Evolutionary conservation across 2,113 vertebrate species (phyloP), one percentile per base, ranked within the genome.

Genomic region (Mustela nigripes): DNA sequence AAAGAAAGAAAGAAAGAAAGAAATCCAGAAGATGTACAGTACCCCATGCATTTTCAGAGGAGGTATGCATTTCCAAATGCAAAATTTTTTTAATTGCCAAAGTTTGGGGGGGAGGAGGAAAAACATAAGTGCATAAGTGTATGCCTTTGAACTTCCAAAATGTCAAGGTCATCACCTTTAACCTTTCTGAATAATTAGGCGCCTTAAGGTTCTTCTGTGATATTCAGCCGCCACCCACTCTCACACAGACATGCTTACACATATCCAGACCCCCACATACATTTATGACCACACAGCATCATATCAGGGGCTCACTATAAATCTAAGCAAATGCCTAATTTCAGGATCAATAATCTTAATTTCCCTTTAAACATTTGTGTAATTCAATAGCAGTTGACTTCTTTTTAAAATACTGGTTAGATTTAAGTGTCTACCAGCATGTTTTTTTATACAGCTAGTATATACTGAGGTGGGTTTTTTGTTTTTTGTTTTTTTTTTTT

Each of bases 151-250:
- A 99, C 99, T 99, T 99, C 99, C 98, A 98, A 99, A 99, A 99
- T 98, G 99, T 99, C 99, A 99, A 99, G 99, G 99, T 99, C 99
- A 99, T 99, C 99, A 99, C 99, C 99, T 99, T 99, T 99, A 99
- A 99, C 99, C 99, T 99, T 99, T 99, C 98, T 99, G 98, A 99
- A 99, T 99, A 99, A 99, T 99, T 99, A 99, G 99, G 98, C 98
- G 98, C 98, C 99, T 99, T 99, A 99, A 99, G 98, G 99, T 99
- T 99, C 98, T 98, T 98, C 98, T 99, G 98, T 98, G 99, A 99
- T 99, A 99, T 99, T 99, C 98, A 98, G 90, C 98, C 82, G 96
- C 99, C 99, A 99, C 99, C 99, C 99, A 99, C 98, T 97, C 97
- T 98, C 97, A 94, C 69, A 95, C 98, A 97, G 97, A 96, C 98